Evolutionary conservation across 2,888 invertebrate genomes (phyloP), one percentile per base, ranked within the genome.

Genomic region (Aphelenchoides bicaudatus): DNA sequence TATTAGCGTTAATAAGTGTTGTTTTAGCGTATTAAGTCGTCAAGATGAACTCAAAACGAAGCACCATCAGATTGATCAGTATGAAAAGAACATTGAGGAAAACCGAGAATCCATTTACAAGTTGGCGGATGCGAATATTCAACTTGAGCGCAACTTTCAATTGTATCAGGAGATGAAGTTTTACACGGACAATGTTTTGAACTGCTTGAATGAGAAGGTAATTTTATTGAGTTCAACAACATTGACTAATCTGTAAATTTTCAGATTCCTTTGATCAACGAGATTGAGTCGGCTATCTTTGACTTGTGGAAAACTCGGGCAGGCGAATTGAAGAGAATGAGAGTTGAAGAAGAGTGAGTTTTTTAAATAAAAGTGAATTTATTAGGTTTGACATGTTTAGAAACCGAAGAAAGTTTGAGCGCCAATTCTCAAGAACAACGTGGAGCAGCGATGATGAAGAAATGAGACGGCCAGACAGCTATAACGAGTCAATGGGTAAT

Each of bases 121-220:
- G 52, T 28, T 63, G 39, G 55, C 50, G n/a, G 39, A 47, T 19
- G 39, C 23, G 10, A 66, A 60, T 30, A 51, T 56, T 16, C 28
- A 57, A 31, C 85, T 91, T 55, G 90, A 89, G 68, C 86, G 87
- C 58, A 87, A 88, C 70, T 94, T 90, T 85, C 84, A 86, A 77
- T 89, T 92, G 83, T 94, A 91, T 84, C 94, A 96, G 85, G 90
- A 92, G 83, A 86, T 90, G 78, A 86, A 90, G 80, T 90, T 91
- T 78, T 96, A 91, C 85, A 87, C 92, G 80, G 88, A 88, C 72
- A 92, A 94, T 86, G 87, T 94, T 82, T 87, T 94, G 80, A 94
- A 96, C 84, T 96, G 94, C 84, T 85, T 94, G 76, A 90, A 92
- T 81, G 91, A 93, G 84, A 96, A 96, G 88, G 90, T 92, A 79